Evolutionary conservation across 2,113 vertebrate genomes (phyloP), one percentile per base, ranked within the genome.

Genomic region (Stigmatopora nigra): DNA sequence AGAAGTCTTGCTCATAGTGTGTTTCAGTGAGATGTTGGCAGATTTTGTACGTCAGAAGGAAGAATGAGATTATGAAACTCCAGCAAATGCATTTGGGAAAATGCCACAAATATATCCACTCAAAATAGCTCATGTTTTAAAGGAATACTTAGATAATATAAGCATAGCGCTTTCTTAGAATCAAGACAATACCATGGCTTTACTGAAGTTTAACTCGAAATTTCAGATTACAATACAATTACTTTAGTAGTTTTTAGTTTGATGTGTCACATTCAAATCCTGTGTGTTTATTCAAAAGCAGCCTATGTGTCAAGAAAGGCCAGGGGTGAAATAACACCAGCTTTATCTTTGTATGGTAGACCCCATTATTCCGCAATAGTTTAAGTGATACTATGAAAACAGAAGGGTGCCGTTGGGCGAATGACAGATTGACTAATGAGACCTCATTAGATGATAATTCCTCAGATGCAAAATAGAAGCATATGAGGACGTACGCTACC

Each of bases 321-420:
- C 76, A 76, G 63, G 66, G 78, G 77, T 86, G 78, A 82, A 88
- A 84, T 77, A 88, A 82, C 70, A 77, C 65, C 45, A 52, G 65
- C 79, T 85, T 78, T 85, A 82, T 84, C 82, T 82, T 79, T 70
- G 77, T 80, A 83, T 76, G 79, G 60, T 80, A 63, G 71, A 84
- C 78, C 76, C 75, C 76, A 72, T 78, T 70, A 19, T 58, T 70
- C 76, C 69, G 67, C 71, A 80, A 84, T 81, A 82, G 86, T 65
- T 80, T 75, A 66, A 77, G 79, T 79, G 76, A 84, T 83, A 79
- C 76, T 82, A 80, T 79, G 76, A 87, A 87, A 82, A 85, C 80
- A 83, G 35, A 51, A 19, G 61, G 15, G 77, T 67, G 64, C 71
- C 46, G 20, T 60, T 65, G 63, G 63, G 46, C 9, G 75, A 69